Conservation (phyloP, 1,140 invertebrate species). For the Heliconius nattereri region DNA sequence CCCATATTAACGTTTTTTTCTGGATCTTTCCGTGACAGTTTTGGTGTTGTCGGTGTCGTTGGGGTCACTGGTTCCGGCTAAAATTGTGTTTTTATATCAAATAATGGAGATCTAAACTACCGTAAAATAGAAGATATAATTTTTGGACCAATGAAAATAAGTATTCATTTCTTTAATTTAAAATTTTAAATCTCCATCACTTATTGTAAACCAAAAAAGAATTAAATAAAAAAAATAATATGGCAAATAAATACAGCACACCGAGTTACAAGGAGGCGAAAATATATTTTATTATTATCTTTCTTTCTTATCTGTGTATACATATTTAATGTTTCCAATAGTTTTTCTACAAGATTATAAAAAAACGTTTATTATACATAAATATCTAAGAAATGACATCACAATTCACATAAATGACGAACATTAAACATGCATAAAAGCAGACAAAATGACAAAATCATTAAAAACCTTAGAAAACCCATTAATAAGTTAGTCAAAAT, state of each 20-base stretch:
- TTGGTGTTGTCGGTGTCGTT: conserved; percentile 49
- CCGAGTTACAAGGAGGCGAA: conserved; percentile 12
- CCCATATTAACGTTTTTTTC: conserved; percentile 45
- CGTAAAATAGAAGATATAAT: neutral
- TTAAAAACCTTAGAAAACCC: conserved; percentile 42
- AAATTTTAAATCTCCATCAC: conserved; percentile 22
- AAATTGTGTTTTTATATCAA: conserved; percentile 23
- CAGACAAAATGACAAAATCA: conserved; percentile 45
- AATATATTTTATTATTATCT: neutral
- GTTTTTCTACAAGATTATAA: neutral
- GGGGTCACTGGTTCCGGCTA: conserved; percentile 44
- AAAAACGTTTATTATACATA: neutral
- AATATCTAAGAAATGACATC: neutral
- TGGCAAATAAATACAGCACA: conserved; percentile 22
- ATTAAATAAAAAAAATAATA: neutral
- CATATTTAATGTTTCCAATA: neutral
- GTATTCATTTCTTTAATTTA: neutral
- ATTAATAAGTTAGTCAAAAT: conserved; percentile 50
- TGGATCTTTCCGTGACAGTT: conserved; percentile 43
- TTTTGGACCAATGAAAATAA: neutral
- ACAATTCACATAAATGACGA: conserved; percentile 24
- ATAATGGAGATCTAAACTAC: conserved; percentile 3
- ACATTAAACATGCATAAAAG: conserved; percentile 65
- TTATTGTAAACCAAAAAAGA: neutral
- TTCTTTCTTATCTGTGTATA: neutral